phyloP scores from a whole-genome alignment of 2,113 vertebrate genomes.

The Actinemys pallida region DNA sequence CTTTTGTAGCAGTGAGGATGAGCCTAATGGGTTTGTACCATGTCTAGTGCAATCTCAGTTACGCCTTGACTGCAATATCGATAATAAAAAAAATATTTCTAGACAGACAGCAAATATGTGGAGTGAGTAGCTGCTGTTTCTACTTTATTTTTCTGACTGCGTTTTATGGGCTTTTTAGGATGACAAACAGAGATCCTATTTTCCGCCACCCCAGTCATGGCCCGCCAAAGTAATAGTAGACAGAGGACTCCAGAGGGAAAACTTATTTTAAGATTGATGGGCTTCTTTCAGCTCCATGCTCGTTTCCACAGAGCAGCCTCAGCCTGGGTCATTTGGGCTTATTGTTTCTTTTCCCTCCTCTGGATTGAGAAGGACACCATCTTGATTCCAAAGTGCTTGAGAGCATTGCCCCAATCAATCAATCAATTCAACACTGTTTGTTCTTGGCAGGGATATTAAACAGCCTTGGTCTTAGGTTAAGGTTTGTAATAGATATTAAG shows the following conservation, averaged over 20 bases:
- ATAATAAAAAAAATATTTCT: background rate
- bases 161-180: background rate
- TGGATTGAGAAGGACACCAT: background rate
- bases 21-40: background rate
- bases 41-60: background rate
- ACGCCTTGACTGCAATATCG: background rate
- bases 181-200: background rate
- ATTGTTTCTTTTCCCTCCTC: background rate
- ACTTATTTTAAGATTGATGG: background rate
- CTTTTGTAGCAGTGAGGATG: background rate
- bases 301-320: background rate
- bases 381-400: background rate
- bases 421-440: background rate
- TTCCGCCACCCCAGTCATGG: background rate
- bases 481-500: background rate
- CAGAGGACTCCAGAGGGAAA: background rate
- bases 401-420: background rate
- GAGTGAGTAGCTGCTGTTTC: background rate
- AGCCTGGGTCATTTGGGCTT: background rate
- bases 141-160: background rate
- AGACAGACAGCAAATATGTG: background rate
- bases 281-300: background rate
- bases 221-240: background rate
- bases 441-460: background rate
- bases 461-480: background rate